Base-by-base conservation (phyloP, 2,888 invertebrate genomes). In the Mesorhabditis spiculigera region DNA sequence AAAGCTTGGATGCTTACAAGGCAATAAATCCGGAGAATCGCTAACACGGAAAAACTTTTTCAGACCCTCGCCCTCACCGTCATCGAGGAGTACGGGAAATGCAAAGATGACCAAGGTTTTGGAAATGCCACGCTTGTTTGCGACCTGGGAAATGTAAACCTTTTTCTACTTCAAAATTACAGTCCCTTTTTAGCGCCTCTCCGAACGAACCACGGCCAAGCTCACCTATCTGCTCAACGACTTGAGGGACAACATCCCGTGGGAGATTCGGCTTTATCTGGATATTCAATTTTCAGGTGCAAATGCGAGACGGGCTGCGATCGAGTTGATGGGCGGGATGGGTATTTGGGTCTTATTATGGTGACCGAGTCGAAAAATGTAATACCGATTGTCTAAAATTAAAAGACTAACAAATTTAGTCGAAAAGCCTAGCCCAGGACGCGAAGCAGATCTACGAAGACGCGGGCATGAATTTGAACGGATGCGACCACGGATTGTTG, bases 401-500 rank as follows among this genome's bases (percentile, higher is more conserved):
- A n/a, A 50, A 50, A 50, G n/a, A 13, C 8, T 50, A 50, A 10
- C 58, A n/a, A 13, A 8, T 13, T 62, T 71, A 80, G 80, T 73
- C 78, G 0, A 68, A 70, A 45, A 70, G 74, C 70, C 72, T 84
- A 66, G 74, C 78, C 58, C 71, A 78, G 10, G 80, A 79, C 66
- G 78, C 81, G 72, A 75, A 74, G 68, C 70, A 74, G 65, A 81
- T 83, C 66, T 84, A 81, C 70, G 69, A 80, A 8, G 72, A 75
- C 44, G 75, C 80, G 5, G 71, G 72, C 63, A 68, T 84, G 63
- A 83, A 84, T 5, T 80, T 81, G 71, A 71, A 75, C 16, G 77
- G 76, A 5, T 84, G 84, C 70, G 83, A 82, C 69, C 80, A 84
- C 71, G 84, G 84, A 50, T 71, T 84, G 43, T 71, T 84, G 63